Evolutionary conservation across 2,888 invertebrate genomes (phyloP).

Genomic region (Drepanosiphum platanoidis): DNA sequence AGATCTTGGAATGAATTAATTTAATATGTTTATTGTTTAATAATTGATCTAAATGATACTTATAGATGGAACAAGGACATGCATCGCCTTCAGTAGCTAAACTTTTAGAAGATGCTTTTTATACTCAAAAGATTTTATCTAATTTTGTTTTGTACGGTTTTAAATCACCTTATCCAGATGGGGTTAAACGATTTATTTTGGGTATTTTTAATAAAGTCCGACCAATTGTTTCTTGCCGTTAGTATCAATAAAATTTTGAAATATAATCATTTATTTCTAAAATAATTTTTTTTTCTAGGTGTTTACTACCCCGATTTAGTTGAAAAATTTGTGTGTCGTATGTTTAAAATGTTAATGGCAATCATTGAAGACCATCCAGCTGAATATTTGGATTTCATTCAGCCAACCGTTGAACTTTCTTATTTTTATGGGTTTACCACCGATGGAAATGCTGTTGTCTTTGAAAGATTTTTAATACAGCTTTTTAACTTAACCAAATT

Average conservation of each 20-base stretch:
- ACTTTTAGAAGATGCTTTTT: conserved; percentile 60
- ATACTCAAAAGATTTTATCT: conserved; percentile 55
- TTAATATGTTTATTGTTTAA: neutral
- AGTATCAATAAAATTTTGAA: conserved; percentile 15
- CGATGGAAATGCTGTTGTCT: conserved; percentile 79
- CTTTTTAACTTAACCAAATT: conserved; percentile 89
- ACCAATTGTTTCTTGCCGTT: conserved; percentile 55
- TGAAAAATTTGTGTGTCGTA: conserved; percentile 68
- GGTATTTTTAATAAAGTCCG: conserved; percentile 50
- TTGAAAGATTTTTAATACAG: conserved; percentile 88
- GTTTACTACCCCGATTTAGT: conserved; percentile 52
- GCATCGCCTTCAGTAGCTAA: conserved; percentile 37
- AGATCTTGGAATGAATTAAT: neutral
- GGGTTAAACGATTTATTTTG: conserved; percentile 46
- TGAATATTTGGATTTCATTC: conserved; percentile 82
- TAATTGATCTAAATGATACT: neutral
- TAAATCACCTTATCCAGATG: conserved; percentile 55
- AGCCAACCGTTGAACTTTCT: conserved; percentile 82
- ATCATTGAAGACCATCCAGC: conserved; percentile 81
- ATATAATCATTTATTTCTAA: neutral
- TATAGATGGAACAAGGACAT: conserved; percentile 49
- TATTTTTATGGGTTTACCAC: conserved; percentile 88
- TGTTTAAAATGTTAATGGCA: conserved; percentile 85
- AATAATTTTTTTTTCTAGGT: conserved; percentile 35
- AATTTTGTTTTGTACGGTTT: conserved; percentile 59